phyloP scores from a whole-genome alignment of 1,140 invertebrate genomes.

The Arion vulgaris region DNA sequence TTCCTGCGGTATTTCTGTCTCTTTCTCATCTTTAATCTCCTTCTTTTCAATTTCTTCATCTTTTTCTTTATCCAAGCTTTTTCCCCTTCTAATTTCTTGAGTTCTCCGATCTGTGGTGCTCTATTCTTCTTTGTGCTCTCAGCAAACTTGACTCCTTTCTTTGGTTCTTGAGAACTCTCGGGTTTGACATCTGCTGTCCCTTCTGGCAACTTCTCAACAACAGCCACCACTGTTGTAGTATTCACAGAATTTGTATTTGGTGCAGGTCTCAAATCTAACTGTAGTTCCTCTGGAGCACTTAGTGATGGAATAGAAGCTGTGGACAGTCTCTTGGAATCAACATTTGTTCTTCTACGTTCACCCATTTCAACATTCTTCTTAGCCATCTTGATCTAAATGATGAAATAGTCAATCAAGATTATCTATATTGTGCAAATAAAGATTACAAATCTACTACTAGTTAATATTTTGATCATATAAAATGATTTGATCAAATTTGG shows the following conservation, averaged over 20 bases:
- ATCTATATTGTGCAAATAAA: no score
- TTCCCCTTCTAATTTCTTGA: neutral
- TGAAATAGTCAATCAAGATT: no score
- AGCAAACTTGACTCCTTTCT: slow-evolving; percentile 34
- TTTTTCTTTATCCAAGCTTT: slow-evolving; percentile 2
- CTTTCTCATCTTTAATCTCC: slow-evolving; percentile 13
- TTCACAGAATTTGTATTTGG: slow-evolving; percentile 34
- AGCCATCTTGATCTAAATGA: slow-evolving; percentile 61
- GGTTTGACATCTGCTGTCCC: slow-evolving; percentile 29
- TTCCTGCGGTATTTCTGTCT: neutral
- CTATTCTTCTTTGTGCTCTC: slow-evolving; percentile 4
- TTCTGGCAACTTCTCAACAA: slow-evolving; percentile 44
- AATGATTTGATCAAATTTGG: no score
- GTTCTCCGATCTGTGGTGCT: slow-evolving; percentile 22
- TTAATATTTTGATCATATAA: no score
- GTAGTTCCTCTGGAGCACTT: slow-evolving; percentile 40
- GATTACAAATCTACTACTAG: no score
- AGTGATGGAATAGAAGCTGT: slow-evolving; percentile 33
- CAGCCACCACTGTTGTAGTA: slow-evolving; percentile 24
- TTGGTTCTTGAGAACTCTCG: slow-evolving; percentile 26
- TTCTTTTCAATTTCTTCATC: slow-evolving; percentile 12
- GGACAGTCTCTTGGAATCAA: slow-evolving; percentile 50
- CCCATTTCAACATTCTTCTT: slow-evolving; percentile 59
- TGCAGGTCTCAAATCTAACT: slow-evolving; percentile 40
- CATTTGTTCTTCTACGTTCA: slow-evolving; percentile 57